Base-by-base conservation (phyloP, 2,113 vertebrate genomes). In the Clarias macrocephalus region DNA sequence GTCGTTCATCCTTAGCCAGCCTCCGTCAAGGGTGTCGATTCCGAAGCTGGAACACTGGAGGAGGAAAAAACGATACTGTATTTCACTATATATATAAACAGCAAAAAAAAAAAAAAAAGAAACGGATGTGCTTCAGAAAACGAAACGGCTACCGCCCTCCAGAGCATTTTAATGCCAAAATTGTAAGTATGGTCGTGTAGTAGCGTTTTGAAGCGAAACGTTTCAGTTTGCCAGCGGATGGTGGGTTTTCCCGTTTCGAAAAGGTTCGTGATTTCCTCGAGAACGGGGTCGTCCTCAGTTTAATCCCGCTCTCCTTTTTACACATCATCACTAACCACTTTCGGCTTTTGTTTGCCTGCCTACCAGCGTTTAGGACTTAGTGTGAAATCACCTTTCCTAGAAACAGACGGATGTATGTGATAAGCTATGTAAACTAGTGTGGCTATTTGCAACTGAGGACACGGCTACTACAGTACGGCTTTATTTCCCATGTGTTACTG, bases 91-190 rank as follows among this genome's bases (percentile, higher is more conserved):
- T 70, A 86, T 80, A 83, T 88, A 88, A 88, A 87, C 88, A 87
- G 52, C 25, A 25, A 19, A 56, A 21, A n/a, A n/a, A 80, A 83
- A n/a, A n/a, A n/a, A 65, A 84, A 70, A 90, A 91, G 88, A 93
- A 92, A 92, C 96, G 95, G 95, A 96, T 96, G 96, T 95, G 95
- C 91, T 94, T 94, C 92, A 92, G 95, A 92, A 94, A 94, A 92
- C 92, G 92, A 89, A 92, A 94, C 93, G 94, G 95, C 93, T 93
- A 92, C 92, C 94, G 93, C 87, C 94, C 94, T 90, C 91, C 92
- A 92, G 94, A 93, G 92, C 92, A 91, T 80, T 91, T 94, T 94
- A 90, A 96, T 95, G 96, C 94, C 91, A 90, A 92, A 90, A 94
- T 94, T 91, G 96, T 96, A 92, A 95, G 95, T 96, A 95, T 91